Conservation (phyloP, 2,888 invertebrate genomes). For the Buathra laborator region DNA sequence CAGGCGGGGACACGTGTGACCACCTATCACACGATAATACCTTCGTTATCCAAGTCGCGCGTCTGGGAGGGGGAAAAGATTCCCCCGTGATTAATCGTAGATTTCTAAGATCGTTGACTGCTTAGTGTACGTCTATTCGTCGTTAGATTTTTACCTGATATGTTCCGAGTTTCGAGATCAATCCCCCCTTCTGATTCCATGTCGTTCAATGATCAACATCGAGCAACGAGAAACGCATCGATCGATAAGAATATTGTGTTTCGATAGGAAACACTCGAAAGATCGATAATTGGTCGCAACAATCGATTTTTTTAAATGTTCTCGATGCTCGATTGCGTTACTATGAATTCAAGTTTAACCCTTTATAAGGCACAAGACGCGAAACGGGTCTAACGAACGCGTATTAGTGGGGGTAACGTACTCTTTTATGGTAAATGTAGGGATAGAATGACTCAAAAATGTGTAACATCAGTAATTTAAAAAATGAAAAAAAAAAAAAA, state of each 20-base stretch:
- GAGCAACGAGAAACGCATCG: neutral
- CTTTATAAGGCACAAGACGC: no score
- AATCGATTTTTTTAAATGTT: no score
- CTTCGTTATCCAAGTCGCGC: constrained; percentile 14
- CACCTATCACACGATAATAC: constrained; percentile 45
- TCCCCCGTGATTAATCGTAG: constrained; percentile 25
- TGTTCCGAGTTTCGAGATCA: neutral
- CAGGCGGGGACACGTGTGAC: constrained; percentile 52
- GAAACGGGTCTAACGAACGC: no score
- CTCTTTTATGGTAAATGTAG: no score
- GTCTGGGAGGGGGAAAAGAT: neutral
- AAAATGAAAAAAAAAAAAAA: no score
- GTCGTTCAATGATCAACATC: neutral
- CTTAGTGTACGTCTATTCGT: neutral
- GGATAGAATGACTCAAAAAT: no score
- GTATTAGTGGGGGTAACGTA: no score
- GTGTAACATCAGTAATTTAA: no score
- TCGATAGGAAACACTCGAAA: no score
- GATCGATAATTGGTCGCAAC: no score
- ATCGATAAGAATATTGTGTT: neutral
- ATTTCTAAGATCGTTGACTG: constrained; percentile 18
- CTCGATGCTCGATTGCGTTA: no score
- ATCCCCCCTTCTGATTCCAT: neutral
- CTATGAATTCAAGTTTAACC: no score
- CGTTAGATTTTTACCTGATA: neutral